Evolutionary conservation across 2,797 vertebrate genomes (phyloP), one percentile per base, ranked within the genome.

Genomic region (Tokudaia muenninki): DNA sequence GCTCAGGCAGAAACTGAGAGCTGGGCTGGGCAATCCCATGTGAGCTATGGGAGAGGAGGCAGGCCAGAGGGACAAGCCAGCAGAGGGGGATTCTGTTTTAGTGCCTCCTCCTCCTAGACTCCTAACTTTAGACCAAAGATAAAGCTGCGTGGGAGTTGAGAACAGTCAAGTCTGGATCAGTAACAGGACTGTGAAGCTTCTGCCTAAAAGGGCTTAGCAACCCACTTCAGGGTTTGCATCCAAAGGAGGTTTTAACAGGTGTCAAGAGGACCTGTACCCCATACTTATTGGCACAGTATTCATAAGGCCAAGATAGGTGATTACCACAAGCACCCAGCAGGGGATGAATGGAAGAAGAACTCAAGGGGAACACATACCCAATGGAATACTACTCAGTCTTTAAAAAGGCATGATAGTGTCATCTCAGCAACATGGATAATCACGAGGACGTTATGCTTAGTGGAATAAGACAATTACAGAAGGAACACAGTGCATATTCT

Each of bases 161-260:
- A 70, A 92, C 90, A 96, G 96, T 90, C 93, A 92, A 70, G 79
- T 88, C 77, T 96, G 96, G 84, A 95, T 96, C 97, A 31, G 81
- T 86, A 86, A 96, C 96, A 97, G 97, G 93, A 97, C 94, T 87
- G 96, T 98, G 97, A 97, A 89, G 21, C 87, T 70, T 86, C 97
- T 98, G 97, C 97, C 98, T 96, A 98, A 87, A 59, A 17, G 9
- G 57, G 37, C 96, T 94, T 34, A 59, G 72, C 31, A 59, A 37
- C n/a, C 50, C 29, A 55, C 21, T 26, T 14, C 21, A 44, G 59
- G 70, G n/a, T 57, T 37, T 65, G 37, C 5, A 47, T 47, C 50
- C 74, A 91, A 79, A 70, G 41, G 52, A 26, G 41, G 41, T 22
- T 67, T 47, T 26, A 41, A 41, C 34, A 4, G 26, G 29, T 31